Evolutionary conservation across 2,797 vertebrate species (phyloP), one percentile per base, ranked within the genome.

Genomic region (Anabacerthia variegaticeps): DNA sequence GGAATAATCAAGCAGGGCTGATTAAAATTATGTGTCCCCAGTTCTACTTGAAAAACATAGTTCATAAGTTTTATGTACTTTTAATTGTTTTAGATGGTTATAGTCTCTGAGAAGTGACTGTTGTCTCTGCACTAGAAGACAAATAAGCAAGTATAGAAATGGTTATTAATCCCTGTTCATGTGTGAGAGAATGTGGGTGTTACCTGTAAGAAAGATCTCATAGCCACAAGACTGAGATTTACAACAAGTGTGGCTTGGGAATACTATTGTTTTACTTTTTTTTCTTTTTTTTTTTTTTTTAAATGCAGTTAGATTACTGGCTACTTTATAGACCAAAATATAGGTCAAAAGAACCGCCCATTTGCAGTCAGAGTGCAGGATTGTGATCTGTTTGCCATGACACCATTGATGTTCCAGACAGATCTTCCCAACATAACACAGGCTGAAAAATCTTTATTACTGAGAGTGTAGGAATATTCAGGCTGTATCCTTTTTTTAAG

Each of bases 1-100:
- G 80, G 48, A 88, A 88, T 88, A 92, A 88, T 92, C 92, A 92
- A 92, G 88, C 16, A 69, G 66, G 54, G 12, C 67, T 93, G 91
- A 84, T 93, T 63, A 82, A 96, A 93, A 74, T 81, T 44, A 81
- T 54, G 20, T 37, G 63, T 84, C 69, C 37, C n/a, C 43, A 7
- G 36, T 88, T 66, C 66, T 69, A 27, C 49, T 93, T 88, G 14
- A 83, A 91, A 95, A 85, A 86, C 5, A 12, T 51, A 32, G 23
- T 66, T n/a, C 48, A 12, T 76, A 90, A 92, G 58, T 92, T 92
- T 92, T 76, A 84, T 59, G 32, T 52, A 81, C 32, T 81, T 93
- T 52, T 52, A 67, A 67, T 79, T 94, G 69, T 54, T 55, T 83
- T 78, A 44, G 11, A 22, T 30, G 61, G 34, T 75, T 73, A 36